Evolutionary conservation across 2,113 vertebrate species (phyloP).

Genomic region (Arenaria interpres): DNA sequence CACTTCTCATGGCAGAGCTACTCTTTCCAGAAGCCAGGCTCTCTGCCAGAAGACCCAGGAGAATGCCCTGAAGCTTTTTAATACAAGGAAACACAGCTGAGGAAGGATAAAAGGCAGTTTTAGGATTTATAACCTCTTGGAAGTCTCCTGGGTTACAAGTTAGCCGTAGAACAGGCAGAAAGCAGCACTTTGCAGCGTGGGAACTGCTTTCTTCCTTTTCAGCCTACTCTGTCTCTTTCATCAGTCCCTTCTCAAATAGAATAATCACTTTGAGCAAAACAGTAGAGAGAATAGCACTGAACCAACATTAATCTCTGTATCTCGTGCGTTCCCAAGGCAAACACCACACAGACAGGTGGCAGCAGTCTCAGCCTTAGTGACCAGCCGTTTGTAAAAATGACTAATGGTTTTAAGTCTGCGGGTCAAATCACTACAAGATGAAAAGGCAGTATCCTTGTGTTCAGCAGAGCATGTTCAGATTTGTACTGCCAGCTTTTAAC

Average conservation of each 20-base stretch:
- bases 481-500: neutral
- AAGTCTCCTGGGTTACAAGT: neutral
- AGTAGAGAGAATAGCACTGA: neutral
- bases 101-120: neutral
- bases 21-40: neutral
- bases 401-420: neutral
- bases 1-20: neutral
- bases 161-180: neutral
- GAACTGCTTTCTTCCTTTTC: constrained; percentile 18
- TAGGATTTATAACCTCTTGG: constrained; percentile 14
- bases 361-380: neutral
- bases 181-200: neutral
- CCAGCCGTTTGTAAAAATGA: constrained; percentile 18
- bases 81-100: neutral
- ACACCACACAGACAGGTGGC: neutral
- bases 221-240: neutral
- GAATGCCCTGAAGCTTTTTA: neutral
- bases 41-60: neutral
- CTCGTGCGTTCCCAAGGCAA: neutral
- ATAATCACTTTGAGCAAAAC: neutral
- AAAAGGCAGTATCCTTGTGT: neutral
- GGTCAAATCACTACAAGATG: neutral
- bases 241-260: neutral
- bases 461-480: neutral
- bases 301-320: neutral